Evolutionary conservation across 2,888 invertebrate genomes (phyloP), one percentile per base, ranked within the genome.

Genomic region (Trimorus sp.): DNA sequence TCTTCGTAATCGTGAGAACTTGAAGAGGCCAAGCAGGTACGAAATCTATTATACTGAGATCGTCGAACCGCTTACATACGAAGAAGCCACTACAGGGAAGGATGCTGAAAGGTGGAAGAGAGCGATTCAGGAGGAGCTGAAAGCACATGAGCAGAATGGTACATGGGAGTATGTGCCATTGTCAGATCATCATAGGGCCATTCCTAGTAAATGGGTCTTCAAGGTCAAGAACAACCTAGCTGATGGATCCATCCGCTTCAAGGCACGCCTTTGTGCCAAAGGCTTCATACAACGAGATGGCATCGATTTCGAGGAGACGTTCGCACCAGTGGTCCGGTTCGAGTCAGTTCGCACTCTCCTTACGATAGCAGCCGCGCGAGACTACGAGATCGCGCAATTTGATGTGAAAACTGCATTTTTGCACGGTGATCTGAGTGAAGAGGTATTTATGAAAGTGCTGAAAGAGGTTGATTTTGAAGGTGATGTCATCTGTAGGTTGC

Each of bases 41-140:
- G 79, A 74, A 4, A 38, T 54, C 12, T 66, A 83, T 16, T 11
- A 60, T n/a, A 58, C 36, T 6, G n/a, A 14, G 45, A 81, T 70
- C 7, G 8, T 54, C 0, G 48, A 49, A 37, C 54, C 15, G 1
- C 14, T 37, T 14, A 60, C 59, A 8, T 68, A 38, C 26, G 36
- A 42, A 51, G 65, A 74, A 16, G 73, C 73, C 16, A 49, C 58
- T 7, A 38, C 62, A 38, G 65, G 73, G 16, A 16, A 51, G 1
- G n/a, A 74, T 54, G 16, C 48, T 16, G 26, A 74, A 45, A 37
- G 42, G 9, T 74, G 73, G 73, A 11, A 16, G 0, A 38, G 14
- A 0, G 53, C 71, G 5, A 40, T 62, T 51, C n/a, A 51, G 3
- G 71, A 71, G 7, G 71, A 71, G 14, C 16, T 71, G 38, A 11